Percentiles rank a stretch among this genome's conserved stretches.
phyloP scores from a whole-genome alignment of 1,140 invertebrate genomes.

The Macrotrachela quadricornifera region DNA sequence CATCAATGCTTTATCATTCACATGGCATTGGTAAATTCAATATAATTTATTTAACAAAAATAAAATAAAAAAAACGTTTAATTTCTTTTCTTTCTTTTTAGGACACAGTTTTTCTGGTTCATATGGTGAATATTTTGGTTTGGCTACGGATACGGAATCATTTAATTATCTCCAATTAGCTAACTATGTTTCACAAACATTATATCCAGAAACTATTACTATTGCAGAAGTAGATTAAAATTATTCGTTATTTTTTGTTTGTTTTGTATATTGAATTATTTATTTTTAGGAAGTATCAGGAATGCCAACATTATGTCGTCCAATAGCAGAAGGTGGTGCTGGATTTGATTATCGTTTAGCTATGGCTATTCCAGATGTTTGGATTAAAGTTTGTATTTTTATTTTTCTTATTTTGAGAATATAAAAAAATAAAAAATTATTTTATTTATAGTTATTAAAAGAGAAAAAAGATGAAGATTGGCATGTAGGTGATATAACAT shows the following conservation, averaged over 20 bases:
- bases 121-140: constrained; percentile 89
- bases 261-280: no score
- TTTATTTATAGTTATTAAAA: constrained; percentile 23
- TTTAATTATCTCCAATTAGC: constrained; percentile 79
- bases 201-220: constrained; percentile 60
- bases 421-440: no score
- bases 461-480: constrained; percentile 67
- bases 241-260: no score
- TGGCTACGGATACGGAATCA: constrained; percentile 87
- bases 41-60: not conserved
- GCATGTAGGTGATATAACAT: constrained; percentile 71
- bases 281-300: constrained; percentile 64
- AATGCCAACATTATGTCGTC: constrained; percentile 85
- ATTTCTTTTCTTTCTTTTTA: constrained; percentile 12
- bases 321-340: constrained; percentile 66
- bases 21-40: constrained; percentile 46
- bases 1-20: constrained; percentile 95
- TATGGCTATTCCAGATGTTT: constrained; percentile 96
- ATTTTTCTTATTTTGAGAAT: no score
- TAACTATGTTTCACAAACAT: constrained; percentile 69
- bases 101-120: constrained; percentile 65
- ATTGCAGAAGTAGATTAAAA: constrained; percentile 60
- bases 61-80: not conserved
- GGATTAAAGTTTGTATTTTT: constrained; percentile 53
- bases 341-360: constrained; percentile 92